Conservation (phyloP, 2,113 vertebrate species). For the Urocynchramus pylzowi region DNA sequence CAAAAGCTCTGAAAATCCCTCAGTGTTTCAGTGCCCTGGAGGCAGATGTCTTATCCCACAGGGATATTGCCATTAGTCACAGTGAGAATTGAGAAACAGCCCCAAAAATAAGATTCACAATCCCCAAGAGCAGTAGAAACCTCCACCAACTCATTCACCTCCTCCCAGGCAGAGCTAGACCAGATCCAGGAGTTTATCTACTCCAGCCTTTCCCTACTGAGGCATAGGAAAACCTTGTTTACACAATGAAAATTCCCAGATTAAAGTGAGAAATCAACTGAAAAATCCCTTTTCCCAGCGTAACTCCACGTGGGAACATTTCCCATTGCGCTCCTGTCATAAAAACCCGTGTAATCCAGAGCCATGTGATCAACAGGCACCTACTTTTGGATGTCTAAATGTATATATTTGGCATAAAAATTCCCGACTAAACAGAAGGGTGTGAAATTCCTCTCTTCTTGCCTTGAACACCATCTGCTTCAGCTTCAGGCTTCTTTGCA, state of each 20-base stretch:
- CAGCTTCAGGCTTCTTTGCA: not conserved
- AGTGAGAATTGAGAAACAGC: not conserved
- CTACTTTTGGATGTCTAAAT: not conserved
- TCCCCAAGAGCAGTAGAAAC: not conserved
- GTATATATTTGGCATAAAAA: not conserved
- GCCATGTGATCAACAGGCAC: not conserved
- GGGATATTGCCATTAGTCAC: not conserved
- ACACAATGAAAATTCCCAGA: not conserved
- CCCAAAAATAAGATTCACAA: not conserved
- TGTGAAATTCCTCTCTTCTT: not conserved
- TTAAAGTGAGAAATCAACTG: not conserved
- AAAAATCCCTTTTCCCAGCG: not conserved
- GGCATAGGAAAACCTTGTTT: not conserved
- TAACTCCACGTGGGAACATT: not conserved
- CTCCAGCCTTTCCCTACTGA: not conserved
- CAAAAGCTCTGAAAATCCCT: not conserved
- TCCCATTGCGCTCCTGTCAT: accelerated
- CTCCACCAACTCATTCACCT: not conserved
- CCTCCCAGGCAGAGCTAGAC: not conserved
- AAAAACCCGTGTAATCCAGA: not conserved
- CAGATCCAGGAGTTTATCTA: not conserved
- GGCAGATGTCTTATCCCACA: not conserved
- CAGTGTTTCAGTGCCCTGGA: not conserved
- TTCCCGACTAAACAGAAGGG: not conserved
- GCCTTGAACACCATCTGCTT: not conserved